Conservation (phyloP, 2,113 vertebrate genomes). For the Astur gentilis region DNA sequence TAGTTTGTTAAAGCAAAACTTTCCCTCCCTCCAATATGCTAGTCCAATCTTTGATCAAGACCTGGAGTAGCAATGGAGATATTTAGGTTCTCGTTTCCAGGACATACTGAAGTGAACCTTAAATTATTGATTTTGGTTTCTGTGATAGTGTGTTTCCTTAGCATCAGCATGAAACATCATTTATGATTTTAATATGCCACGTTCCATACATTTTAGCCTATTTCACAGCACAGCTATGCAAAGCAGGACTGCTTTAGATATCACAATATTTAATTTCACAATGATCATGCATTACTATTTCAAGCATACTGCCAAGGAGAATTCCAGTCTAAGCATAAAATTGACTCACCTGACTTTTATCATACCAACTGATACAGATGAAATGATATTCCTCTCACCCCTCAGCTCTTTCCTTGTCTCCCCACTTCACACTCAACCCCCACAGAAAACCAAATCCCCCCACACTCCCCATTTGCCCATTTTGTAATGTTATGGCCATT, state of each 20-base stretch:
- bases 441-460: neutral
- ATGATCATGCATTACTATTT: neutral
- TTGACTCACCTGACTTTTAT: neutral
- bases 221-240: neutral
- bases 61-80: neutral
- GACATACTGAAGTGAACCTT: neutral
- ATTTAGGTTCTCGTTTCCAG: neutral
- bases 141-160: neutral
- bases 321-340: neutral
- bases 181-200: neutral
- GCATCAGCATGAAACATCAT: neutral
- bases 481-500: neutral
- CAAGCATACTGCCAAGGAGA: neutral
- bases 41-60: neutral
- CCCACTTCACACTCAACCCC: neutral
- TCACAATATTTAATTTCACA: neutral
- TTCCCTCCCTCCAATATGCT: neutral
- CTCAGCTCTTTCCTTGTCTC: neutral
- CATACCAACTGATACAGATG: neutral
- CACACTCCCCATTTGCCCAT: neutral
- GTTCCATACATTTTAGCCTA: neutral
- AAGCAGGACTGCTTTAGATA: neutral
- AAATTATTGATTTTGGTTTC: neutral
- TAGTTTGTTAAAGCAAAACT: neutral
- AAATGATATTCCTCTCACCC: neutral